Evolutionary conservation across 1,140 invertebrate genomes (phyloP), one percentile per base, ranked within the genome.

Genomic region (Lasioglossum albipes): DNA sequence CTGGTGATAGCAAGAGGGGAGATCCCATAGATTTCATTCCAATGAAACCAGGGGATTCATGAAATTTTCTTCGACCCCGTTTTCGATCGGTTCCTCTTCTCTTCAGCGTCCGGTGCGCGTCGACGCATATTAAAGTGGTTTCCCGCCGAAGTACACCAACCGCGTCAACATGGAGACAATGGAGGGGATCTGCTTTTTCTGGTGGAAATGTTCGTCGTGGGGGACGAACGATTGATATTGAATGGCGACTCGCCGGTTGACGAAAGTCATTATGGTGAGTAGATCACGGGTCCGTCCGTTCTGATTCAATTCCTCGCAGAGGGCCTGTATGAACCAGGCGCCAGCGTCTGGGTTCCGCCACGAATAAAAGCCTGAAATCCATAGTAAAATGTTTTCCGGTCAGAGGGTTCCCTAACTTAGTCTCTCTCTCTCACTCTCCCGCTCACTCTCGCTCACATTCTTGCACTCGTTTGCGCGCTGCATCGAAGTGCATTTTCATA

Each of bases 251-350:
- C 93, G 92, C 7, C 93, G 92, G 83, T 95, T 95, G 0, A 96
- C 96, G 45, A 94, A 93, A 13, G 96, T 97, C 91, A 97, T 91
- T 81, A 97, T 92, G 18, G 93, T 93, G 67, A 96, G 86, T 9
- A 97, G 87, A 89, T 97, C 96, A 20, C 92, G 88, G n/a, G 86
- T 90, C 3, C 87, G 78, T 13, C 89, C 89, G 77, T 94, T 90
- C n/a, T 91, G 88, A 20, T 93, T 89, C 0, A 97, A 90, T 7
- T 95, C 94, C 0, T 94, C 82, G 81, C 94, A 95, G 12, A 97
- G 88, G 1, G 95, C 94, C 90, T 97, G 96, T 54, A 97, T 95
- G 88, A 97, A 97, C 97, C 97, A 97, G 1, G 96, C 96, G 2
- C 96, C 96, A 52, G 93, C 93, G 13, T 94, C 94, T 7, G 94